Conservation (phyloP, 2,797 vertebrate species). For the Lerista edwardsae region DNA sequence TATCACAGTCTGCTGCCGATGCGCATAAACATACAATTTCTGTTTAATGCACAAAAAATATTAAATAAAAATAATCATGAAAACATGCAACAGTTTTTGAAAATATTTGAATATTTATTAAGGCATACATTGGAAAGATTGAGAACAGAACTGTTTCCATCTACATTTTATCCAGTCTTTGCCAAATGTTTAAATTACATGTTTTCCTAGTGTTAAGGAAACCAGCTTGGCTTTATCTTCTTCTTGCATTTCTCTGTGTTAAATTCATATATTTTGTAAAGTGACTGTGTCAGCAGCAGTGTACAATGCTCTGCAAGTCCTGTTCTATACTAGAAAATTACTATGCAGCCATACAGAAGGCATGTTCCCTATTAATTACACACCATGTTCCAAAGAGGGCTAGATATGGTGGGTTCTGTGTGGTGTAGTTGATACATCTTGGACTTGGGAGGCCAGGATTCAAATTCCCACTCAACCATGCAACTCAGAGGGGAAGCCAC, state of each 20-base stretch:
- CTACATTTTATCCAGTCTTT: conserved; percentile 58
- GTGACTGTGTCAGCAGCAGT: conserved; percentile 62
- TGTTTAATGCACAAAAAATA: conserved; percentile 1
- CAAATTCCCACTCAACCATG: background rate
- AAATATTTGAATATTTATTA: conserved; percentile 63
- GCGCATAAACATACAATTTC: conserved; percentile 6
- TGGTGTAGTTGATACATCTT: background rate
- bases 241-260: conserved; percentile 57
- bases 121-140: conserved; percentile 57
- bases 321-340: conserved; percentile 58
- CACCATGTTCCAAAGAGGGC: conserved; percentile 45
- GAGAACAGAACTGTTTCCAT: conserved; percentile 47
- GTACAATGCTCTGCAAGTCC: conserved; percentile 58
- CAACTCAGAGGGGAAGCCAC: background rate
- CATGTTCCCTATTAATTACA: conserved; percentile 57
- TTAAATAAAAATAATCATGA: conserved; percentile 57
- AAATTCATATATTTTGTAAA: conserved; percentile 54
- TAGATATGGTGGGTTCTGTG: rapidly evolving
- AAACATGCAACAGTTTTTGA: conserved; percentile 42
- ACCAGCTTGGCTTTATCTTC: conserved; percentile 59
- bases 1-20: background rate
- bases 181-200: conserved; percentile 69
- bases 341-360: conserved; percentile 52
- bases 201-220: conserved; percentile 57
- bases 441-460: background rate